A percentile compares a stretch with the other conserved stretches of the same genome.
Evolutionary conservation across 2,797 vertebrate genomes (phyloP).

Genomic region (Sitta carolinensis): DNA sequence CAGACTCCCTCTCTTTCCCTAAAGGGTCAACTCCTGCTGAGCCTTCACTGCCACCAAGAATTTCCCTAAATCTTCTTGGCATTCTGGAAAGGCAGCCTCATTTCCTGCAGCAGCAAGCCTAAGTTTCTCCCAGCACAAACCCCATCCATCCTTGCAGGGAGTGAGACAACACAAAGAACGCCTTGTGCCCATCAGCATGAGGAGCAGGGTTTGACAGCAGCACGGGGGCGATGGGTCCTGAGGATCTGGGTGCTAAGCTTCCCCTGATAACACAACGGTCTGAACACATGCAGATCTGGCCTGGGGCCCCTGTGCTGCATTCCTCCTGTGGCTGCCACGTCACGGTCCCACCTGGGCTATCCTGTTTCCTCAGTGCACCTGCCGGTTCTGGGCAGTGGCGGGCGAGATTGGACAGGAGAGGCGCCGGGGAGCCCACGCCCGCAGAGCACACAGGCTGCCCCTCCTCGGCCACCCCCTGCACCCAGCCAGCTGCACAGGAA

Average conservation of each 20-base stretch:
- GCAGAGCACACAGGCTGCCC: background rate
- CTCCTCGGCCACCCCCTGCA: background rate
- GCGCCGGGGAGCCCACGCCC: background rate
- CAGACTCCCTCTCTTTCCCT: background rate
- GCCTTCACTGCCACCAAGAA: background rate
- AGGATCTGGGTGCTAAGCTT: background rate
- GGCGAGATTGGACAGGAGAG: background rate
- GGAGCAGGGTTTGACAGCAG: accelerated
- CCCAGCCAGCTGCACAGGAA: background rate
- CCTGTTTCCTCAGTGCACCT: background rate
- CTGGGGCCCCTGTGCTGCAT: background rate
- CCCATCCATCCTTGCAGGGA: background rate
- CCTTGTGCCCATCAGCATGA: background rate
- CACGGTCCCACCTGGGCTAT: background rate
- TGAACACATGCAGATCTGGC: background rate
- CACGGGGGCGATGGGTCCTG: background rate
- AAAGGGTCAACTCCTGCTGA: background rate
- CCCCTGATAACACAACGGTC: accelerated
- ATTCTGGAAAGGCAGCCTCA: background rate
- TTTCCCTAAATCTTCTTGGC: background rate
- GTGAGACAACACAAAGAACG: background rate
- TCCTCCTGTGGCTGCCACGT: background rate
- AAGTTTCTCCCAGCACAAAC: background rate
- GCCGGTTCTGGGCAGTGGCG: background rate
- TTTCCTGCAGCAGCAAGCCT: background rate